Conservation (phyloP, 2,888 invertebrate genomes). For the Chorisops tibialis region DNA sequence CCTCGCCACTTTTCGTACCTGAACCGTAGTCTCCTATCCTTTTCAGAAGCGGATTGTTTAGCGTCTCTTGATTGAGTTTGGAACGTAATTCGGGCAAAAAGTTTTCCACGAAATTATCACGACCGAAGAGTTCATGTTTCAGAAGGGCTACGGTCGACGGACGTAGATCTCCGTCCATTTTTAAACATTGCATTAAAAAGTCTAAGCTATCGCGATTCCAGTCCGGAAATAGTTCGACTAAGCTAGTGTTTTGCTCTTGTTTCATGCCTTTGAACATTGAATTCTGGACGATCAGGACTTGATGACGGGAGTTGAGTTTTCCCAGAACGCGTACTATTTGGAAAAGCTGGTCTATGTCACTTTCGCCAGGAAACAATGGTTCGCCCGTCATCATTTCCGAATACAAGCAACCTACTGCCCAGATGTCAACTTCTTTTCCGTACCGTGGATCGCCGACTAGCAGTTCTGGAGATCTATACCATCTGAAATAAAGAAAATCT, state of each 20-base stretch:
- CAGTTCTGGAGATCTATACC: slow-evolving; percentile 86
- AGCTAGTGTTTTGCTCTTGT: slow-evolving; percentile 41
- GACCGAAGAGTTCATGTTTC: slow-evolving; percentile 63
- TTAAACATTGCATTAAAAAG: slow-evolving; percentile 53
- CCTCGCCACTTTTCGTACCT: slow-evolving; percentile 27
- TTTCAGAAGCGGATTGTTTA: slow-evolving; percentile 55
- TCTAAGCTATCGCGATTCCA: slow-evolving; percentile 53
- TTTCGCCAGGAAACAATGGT: slow-evolving; percentile 83
- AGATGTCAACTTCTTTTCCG: slow-evolving; percentile 75
- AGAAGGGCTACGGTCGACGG: slow-evolving; percentile 63
- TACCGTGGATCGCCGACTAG: slow-evolving; percentile 75
- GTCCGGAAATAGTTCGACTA: slow-evolving; percentile 50
- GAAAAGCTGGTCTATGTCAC: slow-evolving; percentile 84
- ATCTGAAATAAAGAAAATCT: slow-evolving; percentile 43
- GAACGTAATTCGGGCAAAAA: slow-evolving; percentile 65
- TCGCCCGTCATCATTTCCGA: slow-evolving; percentile 85
- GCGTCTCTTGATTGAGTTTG: slow-evolving; percentile 62
- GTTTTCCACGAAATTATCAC: slow-evolving; percentile 63
- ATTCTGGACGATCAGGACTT: slow-evolving; percentile 52
- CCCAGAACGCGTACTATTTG: slow-evolving; percentile 77
- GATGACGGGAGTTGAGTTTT: slow-evolving; percentile 55
- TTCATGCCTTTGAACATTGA: slow-evolving; percentile 51
- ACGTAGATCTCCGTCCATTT: slow-evolving; percentile 65
- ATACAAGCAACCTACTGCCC: slow-evolving; percentile 82
- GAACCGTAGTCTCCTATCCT: slow-evolving; percentile 38